Evolutionary conservation across 2,113 vertebrate species (phyloP).

Genomic region (Brienomyrus longianalis): DNA sequence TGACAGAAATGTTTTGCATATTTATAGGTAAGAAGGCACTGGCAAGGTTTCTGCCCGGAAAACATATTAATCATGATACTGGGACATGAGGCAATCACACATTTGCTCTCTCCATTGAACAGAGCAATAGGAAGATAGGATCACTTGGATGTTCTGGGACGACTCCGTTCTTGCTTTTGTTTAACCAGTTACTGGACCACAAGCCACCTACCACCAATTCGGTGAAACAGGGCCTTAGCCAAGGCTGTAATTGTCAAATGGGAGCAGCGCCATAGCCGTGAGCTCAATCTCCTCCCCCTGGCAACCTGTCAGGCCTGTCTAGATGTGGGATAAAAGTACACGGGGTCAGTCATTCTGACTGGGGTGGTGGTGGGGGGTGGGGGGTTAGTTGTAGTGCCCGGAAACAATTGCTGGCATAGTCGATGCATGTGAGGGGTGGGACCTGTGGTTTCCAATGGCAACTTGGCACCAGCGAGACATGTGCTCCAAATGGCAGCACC

Average conservation of each 20-base stretch:
- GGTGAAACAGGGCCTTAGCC: neutral
- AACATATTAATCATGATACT: neutral
- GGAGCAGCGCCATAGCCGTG: neutral
- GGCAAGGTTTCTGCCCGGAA: neutral
- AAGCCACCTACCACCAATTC: neutral
- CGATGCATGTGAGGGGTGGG: neutral
- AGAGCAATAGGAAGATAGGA: neutral
- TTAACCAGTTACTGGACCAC: neutral
- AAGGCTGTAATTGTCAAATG: neutral
- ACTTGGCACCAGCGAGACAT: neutral
- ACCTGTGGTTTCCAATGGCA: neutral
- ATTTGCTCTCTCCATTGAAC: neutral
- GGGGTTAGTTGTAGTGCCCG: neutral
- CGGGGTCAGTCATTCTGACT: neutral
- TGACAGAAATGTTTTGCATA: slow-evolving; percentile 12
- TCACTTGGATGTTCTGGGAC: neutral
- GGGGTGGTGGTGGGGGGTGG: neutral
- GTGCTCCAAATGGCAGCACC: neutral
- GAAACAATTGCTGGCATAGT: neutral
- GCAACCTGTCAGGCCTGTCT: neutral
- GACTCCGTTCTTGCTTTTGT: neutral
- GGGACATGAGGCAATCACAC: slow-evolving; percentile 12
- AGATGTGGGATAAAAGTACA: slow-evolving; percentile 16
- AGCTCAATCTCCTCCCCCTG: neutral
- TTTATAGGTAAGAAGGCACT: slow-evolving; percentile 22